A percentile compares a stretch with the other conserved stretches of the same genome.
Evolutionary conservation across 2,888 invertebrate species (phyloP).

Genomic region (Clusia tigrina): DNA sequence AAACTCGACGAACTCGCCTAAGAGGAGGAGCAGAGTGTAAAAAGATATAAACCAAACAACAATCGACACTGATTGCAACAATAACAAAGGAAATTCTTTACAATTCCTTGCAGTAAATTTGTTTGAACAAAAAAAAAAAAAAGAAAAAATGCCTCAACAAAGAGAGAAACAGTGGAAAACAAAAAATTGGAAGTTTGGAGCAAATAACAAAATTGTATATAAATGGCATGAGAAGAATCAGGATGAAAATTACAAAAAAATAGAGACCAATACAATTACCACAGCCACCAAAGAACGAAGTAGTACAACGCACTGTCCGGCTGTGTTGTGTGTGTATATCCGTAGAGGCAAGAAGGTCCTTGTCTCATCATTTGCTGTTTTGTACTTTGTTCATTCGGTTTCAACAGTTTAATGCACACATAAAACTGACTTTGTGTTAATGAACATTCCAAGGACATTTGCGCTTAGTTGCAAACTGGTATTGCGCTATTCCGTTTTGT

Average conservation of each 20-base stretch:
- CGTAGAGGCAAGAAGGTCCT: neutral
- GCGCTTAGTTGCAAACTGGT: neutral
- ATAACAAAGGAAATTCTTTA: neutral
- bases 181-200: too few relatives aligned
- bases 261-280: neutral
- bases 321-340: neutral
- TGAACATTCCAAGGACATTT: conserved; percentile 20
- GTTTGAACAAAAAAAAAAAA: too few relatives aligned
- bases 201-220: too few relatives aligned
- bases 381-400: neutral
- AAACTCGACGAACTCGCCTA: too few relatives aligned
- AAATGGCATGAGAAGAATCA: neutral
- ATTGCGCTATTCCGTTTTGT: neutral
- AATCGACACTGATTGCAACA: too few relatives aligned
- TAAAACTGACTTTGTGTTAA: conserved; percentile 8
- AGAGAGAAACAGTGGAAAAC: too few relatives aligned
- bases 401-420: conserved; percentile 5
- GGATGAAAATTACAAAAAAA: neutral
- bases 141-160: too few relatives aligned
- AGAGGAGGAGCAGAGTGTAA: too few relatives aligned
- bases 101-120: too few relatives aligned
- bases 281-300: neutral
- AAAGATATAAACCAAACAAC: conserved; percentile 24
- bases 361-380: neutral
- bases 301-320: neutral